Conservation (phyloP, 2,888 invertebrate species). For the Amphipoea lucens region DNA sequence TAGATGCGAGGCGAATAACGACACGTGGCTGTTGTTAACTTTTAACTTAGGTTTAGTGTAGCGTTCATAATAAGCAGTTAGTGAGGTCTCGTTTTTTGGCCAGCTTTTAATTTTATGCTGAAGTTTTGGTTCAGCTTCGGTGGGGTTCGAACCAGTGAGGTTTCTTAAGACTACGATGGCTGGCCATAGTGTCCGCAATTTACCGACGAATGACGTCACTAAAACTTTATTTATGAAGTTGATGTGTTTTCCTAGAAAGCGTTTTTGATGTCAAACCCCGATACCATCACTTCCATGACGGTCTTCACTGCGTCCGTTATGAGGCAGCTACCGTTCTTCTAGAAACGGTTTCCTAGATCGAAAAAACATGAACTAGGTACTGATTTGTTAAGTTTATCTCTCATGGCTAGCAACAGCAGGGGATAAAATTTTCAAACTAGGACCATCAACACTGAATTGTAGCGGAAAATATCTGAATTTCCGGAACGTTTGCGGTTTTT, state of each 20-base stretch:
- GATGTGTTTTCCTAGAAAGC: background rate
- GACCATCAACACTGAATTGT: background rate
- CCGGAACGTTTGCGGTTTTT: constrained; percentile 27
- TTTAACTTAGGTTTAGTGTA: constrained; percentile 61
- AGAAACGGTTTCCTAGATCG: background rate
- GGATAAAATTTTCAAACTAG: background rate
- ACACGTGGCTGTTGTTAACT: constrained; percentile 84
- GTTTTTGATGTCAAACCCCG: too few species aligned
- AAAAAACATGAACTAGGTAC: background rate
- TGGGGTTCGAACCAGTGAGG: background rate
- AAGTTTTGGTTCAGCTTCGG: background rate
- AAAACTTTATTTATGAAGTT: background rate
- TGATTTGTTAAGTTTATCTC: background rate
- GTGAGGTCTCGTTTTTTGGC: constrained; percentile 26
- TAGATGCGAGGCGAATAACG: constrained; percentile 76
- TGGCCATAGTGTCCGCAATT: background rate
- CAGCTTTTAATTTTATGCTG: constrained; percentile 36
- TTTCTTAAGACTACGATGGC: background rate
- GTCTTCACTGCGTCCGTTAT: background rate
- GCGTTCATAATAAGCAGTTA: constrained; percentile 45
- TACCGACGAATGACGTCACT: background rate
- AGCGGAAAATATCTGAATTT: constrained; percentile 20
- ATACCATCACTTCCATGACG: too few species aligned
- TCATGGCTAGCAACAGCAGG: background rate
- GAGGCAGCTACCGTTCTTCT: background rate